A percentile compares a stretch with the other conserved stretches of the same genome.
Evolutionary conservation across 1,140 invertebrate species (phyloP).

Genomic region (Linepithema humile): DNA sequence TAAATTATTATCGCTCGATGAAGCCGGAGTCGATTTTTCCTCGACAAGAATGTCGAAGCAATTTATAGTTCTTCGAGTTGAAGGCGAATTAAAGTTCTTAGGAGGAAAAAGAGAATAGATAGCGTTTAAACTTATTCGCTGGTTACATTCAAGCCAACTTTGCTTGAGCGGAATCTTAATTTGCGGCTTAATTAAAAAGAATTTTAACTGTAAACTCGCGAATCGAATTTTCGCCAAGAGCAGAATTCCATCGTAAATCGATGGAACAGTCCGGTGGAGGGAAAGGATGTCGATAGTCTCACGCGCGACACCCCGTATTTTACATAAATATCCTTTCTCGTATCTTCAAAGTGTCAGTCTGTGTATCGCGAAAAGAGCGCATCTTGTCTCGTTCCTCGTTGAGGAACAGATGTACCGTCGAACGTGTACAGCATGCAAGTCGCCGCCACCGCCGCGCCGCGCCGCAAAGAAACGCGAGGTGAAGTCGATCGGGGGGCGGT

Average conservation of each 20-base stretch:
- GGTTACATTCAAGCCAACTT: conserved; percentile 27
- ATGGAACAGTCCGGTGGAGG: too few species aligned
- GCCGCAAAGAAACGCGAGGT: background rate
- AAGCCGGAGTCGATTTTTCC: conserved; percentile 46
- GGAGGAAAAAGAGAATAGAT: background rate
- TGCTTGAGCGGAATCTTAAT: conserved; percentile 21
- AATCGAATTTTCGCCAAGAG: background rate
- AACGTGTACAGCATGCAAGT: conserved; percentile 26
- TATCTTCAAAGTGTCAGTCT: background rate
- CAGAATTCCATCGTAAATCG: conserved; percentile 23
- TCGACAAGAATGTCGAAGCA: background rate
- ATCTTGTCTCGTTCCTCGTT: too few species aligned
- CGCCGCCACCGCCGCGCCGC: background rate
- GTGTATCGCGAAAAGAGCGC: background rate
- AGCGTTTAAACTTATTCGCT: conserved; percentile 16
- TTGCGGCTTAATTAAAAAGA: conserved; percentile 33
- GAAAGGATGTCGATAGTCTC: background rate
- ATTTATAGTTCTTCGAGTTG: conserved; percentile 40
- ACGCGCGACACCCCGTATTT: background rate
- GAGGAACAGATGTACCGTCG: background rate
- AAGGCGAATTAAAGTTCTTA: conserved; percentile 32
- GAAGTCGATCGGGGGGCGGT: background rate
- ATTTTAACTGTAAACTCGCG: conserved; percentile 20
- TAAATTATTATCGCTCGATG: conserved; percentile 43
- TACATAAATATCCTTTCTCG: conserved; percentile 16